Conservation (phyloP, 2,797 vertebrate genomes). For the Ctenosaura bakeri region DNA sequence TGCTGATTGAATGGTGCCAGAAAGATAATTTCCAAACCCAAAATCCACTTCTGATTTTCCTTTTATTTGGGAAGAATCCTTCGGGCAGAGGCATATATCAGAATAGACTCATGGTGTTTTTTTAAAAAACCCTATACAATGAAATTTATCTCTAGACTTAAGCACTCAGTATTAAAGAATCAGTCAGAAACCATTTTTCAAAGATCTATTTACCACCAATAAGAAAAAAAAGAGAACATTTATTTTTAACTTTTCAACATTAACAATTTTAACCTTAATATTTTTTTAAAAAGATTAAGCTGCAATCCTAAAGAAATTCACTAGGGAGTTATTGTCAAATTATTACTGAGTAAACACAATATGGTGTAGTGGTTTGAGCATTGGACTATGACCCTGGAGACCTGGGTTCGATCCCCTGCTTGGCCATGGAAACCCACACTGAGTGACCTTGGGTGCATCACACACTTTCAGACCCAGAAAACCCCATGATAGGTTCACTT, state of each 20-base stretch:
- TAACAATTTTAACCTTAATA: neutral
- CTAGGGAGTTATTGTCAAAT: neutral
- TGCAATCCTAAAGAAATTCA: neutral
- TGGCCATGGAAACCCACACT: too few species aligned
- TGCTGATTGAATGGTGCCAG: neutral
- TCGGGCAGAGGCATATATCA: too few species aligned
- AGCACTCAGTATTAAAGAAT: neutral
- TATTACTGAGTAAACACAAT: neutral
- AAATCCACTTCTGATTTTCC: neutral
- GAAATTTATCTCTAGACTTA: neutral
- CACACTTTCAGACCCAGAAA: too few species aligned
- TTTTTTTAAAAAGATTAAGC: too few species aligned
- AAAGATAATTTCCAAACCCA: neutral
- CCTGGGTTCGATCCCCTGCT: too few species aligned
- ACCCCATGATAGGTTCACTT: too few species aligned
- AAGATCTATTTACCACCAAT: neutral
- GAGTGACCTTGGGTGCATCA: too few species aligned
- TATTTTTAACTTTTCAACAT: neutral
- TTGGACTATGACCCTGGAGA: too few species aligned
- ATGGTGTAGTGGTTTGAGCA: too few species aligned
- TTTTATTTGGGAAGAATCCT: neutral
- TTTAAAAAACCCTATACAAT: neutral
- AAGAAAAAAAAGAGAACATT: neutral
- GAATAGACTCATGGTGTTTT: neutral
- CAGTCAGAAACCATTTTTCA: neutral